phyloP scores from a whole-genome alignment of 2,888 invertebrate species.

The Thymelicus sylvestris region DNA sequence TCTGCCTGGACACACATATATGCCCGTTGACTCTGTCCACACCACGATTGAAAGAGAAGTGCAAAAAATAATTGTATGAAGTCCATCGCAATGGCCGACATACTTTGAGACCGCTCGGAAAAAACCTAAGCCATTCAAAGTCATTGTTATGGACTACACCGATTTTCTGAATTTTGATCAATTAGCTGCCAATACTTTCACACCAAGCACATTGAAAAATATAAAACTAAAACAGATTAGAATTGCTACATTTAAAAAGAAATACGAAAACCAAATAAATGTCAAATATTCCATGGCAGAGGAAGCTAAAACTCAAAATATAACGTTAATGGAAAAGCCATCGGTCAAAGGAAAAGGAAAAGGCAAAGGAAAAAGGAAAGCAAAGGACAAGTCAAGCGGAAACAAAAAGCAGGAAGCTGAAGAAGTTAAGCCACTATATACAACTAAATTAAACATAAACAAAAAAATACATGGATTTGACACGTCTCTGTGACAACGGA shows the following conservation, averaged over 20 bases:
- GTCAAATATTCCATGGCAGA: conserved; percentile 39
- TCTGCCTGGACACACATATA: conserved; percentile 52
- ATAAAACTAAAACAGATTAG: conserved; percentile 35
- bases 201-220: conserved; percentile 39
- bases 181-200: conserved; percentile 24
- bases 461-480: conserved; percentile 11
- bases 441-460: background rate
- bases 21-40: conserved; percentile 52
- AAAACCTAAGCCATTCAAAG: conserved; percentile 32
- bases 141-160: conserved; percentile 30
- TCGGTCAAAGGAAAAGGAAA: conserved; percentile 35
- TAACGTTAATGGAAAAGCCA: conserved; percentile 34
- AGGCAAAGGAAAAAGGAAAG: background rate
- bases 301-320: conserved; percentile 20
- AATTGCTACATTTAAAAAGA: conserved; percentile 40
- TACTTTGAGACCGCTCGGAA: conserved; percentile 31
- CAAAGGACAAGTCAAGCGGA: too few relatives aligned
- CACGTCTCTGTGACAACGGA: conserved; percentile 13
- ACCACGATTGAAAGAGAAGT: conserved; percentile 35
- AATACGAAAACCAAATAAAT: conserved; percentile 35
- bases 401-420: background rate
- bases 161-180: conserved; percentile 37
- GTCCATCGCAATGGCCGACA: conserved; percentile 38
- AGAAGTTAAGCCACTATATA: background rate
- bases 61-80: conserved; percentile 38